Evolutionary conservation across 2,888 invertebrate genomes (phyloP), one percentile per base, ranked within the genome.

Genomic region (Meloe dianella): DNA sequence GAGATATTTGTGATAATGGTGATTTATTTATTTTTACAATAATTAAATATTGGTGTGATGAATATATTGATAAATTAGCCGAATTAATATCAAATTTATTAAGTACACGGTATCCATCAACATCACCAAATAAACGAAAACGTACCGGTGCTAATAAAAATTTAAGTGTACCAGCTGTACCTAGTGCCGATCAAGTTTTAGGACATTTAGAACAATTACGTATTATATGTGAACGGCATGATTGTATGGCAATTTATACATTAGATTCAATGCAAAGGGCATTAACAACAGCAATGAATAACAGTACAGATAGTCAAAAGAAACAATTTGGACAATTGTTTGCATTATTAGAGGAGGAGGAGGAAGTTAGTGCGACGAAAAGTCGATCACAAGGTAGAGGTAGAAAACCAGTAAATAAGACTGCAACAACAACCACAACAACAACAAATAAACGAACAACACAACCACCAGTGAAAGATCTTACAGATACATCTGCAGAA

Each of bases 11-110:
- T 68, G 90, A 91, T 79, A 89, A 88, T 60, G 89, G 89, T 59
- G 97, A 97, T 84, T 89, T 91, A 70, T 96, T 98, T 85, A 93
- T 97, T 14, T 93, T 95, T 57, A 95, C 97, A 4, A 91, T 95
- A 47, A 85, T 98, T 73, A 93, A 96, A 79, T 94, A 93, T 84
- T 98, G 96, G 98, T 96, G 95, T 83, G 92, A 95, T 78, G 94
- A 95, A 78, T 91, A 92, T 79, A 95, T 97, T 79, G 96, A 96
- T 77, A 94, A 93, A 83, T 88, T 94, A 67, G 93, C 91, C 6
- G 94, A 94, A 84, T 86, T 94, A 72, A 89, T 95, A 68, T 91
- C 92, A 60, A 90, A 90, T 75, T 85, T 95, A 67, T 86, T 95
- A 79, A 93, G 91, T 80, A 92, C 92, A 70, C 88, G 94, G 79